Evolutionary conservation across 1,140 invertebrate genomes (phyloP), one percentile per base, ranked within the genome.

Genomic region (Brachionus koreanus): DNA sequence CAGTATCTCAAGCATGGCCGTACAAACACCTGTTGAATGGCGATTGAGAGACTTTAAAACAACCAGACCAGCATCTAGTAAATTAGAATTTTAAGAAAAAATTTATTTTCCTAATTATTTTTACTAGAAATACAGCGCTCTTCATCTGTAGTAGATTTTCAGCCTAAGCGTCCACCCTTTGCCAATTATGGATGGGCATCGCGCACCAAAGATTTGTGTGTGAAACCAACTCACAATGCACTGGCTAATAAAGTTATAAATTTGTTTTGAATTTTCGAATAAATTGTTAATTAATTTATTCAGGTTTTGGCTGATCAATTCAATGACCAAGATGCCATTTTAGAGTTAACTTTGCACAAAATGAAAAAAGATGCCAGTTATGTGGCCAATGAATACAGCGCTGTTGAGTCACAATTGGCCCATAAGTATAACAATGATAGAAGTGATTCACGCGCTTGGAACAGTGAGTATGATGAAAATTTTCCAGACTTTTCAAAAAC

Each of bases 391-490:
- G 76, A 79, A n/a, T 79, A 61, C 16, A 79, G 76, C 61, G 33
- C 39, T 19, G 35, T 79, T 13, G 76, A 79, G 57, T 79, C 76
- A 61, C 35, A 79, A n/a, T 25, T 79, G 12, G 76, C 76, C 3
- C 9, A 79, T 35, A 39, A 16, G 16, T 79, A 35, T 61, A 23
- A 79, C 19, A 61, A 57, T 42, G 10, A 39, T 23, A 37, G 76
- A 57, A 79, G 76, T 29, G 76, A 79, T 61, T 79, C 76, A 13
- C 25, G 76, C 5, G 25, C 25, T 13, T 79, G 76, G 76, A 79
- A 61, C 19, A 79, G 76, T 65, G 76, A 79, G 25, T 79, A 79
- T 65, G 76, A 79, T 43, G 76, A 79, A 79, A 79, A 79, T 37
- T 79, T 61, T 79, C 25, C 76, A 9, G 76, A 79, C 42, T 79